Percentiles rank a stretch among this genome's conserved stretches.
Evolutionary conservation across 2,888 invertebrate species (phyloP).

Genomic region (Amiota minor): DNA sequence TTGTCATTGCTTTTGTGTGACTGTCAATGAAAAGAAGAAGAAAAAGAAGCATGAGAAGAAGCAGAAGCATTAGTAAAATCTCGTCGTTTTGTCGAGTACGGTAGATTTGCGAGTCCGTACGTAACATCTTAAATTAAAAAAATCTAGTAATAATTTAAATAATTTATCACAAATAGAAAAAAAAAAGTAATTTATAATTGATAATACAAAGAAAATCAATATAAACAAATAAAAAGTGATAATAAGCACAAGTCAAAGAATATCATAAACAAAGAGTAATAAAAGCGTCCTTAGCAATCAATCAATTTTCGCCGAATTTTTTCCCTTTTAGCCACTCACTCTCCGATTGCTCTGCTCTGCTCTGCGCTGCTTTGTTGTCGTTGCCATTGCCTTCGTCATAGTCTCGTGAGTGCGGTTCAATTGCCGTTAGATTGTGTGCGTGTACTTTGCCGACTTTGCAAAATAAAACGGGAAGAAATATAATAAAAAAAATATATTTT

Average conservation of each 20-base stretch:
- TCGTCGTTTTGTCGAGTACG: too few relatives aligned
- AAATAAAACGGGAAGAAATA: neutral
- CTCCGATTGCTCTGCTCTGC: neutral
- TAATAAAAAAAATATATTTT: neutral
- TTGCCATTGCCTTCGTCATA: conserved; percentile 6
- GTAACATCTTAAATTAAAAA: neutral
- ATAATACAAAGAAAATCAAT: neutral
- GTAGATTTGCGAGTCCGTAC: neutral
- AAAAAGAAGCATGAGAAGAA: too few relatives aligned
- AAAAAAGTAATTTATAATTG: neutral
- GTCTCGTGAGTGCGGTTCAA: neutral
- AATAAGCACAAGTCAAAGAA: too few relatives aligned
- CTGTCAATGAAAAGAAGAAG: too few relatives aligned
- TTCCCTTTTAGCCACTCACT: neutral
- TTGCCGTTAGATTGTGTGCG: conserved; percentile 6
- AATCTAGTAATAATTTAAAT: neutral
- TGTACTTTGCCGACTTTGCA: neutral
- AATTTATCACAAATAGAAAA: neutral
- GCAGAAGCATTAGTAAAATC: too few relatives aligned
- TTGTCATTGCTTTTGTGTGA: too few relatives aligned
- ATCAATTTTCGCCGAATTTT: conserved; percentile 9
- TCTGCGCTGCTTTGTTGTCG: neutral
- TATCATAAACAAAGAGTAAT: too few relatives aligned
- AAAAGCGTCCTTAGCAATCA: neutral
- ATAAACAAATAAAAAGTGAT: neutral